phyloP scores from a whole-genome alignment of 2,888 invertebrate species.

The Synergus umbraculus region DNA sequence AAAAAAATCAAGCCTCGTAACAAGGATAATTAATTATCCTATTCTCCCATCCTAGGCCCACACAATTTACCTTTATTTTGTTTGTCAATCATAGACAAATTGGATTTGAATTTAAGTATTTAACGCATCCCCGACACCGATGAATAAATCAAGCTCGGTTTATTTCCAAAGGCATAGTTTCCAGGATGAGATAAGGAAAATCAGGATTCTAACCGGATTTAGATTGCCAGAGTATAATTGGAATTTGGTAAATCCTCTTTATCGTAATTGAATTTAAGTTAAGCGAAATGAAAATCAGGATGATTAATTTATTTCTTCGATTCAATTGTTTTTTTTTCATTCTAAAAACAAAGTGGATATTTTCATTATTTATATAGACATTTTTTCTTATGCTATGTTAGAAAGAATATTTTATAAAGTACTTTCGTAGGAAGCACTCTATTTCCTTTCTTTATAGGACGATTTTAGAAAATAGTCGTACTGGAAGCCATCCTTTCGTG shows the following conservation, averaged over 20 bases:
- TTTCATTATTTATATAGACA: background rate
- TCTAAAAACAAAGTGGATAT: background rate
- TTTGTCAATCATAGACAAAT: slow-evolving; percentile 40
- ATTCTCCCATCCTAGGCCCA: background rate
- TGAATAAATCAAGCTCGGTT: slow-evolving; percentile 23
- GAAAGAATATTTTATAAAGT: background rate
- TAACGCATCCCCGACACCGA: slow-evolving; percentile 12
- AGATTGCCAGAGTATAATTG: slow-evolving; percentile 30
- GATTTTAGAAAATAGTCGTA: slow-evolving; percentile 33
- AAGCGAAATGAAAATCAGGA: background rate
- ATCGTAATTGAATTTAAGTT: slow-evolving; percentile 19
- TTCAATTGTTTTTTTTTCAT: background rate
- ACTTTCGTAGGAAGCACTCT: background rate
- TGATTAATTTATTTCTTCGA: background rate
- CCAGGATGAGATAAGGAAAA: slow-evolving; percentile 13
- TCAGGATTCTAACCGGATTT: slow-evolving; percentile 17
- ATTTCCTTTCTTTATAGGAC: background rate
- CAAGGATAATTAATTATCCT: slow-evolving; percentile 32
- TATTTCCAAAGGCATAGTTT: slow-evolving; percentile 11
- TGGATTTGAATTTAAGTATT: slow-evolving; percentile 23
- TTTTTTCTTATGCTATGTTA: background rate
- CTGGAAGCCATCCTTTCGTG: slow-evolving; percentile 49
- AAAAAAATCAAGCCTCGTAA: slow-evolving; percentile 15
- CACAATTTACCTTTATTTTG: background rate
- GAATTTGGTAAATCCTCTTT: slow-evolving; percentile 22